Evolutionary conservation across 2,113 vertebrate genomes (phyloP), one percentile per base, ranked within the genome.

Genomic region (Sebastes schlegelii): DNA sequence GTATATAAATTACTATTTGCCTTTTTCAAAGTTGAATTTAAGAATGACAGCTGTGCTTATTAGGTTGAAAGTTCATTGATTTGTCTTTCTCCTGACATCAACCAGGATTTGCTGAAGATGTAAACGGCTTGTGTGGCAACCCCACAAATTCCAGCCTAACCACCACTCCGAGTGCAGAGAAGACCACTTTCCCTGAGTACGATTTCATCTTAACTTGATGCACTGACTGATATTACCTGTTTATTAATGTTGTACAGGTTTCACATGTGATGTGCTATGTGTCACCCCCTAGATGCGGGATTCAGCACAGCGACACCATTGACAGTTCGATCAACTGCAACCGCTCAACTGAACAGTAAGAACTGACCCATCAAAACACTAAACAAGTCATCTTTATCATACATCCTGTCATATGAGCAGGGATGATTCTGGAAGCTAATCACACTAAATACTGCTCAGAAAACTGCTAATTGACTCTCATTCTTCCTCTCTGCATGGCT

Each of bases 91-190:
- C 26, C 26, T 43, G 12, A 62, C 17, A 8, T 66, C 16, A 5
- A 21, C 19, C 63, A 66, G 63, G 6, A 14, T 17, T 5, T 19
- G 6, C 0, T n/a, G 2, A 11, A 6, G 9, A 9, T 19, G 0
- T 43, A 10, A 8, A 43, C 11, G 63, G 63, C 12, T 66, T 23
- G 63, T 66, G 62, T 65, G 62, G 42, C 4, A 65, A n/a, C 17
- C 42, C 62, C 9, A 11, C 3, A 0, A 11, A 12, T 5, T 0
- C 10, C 4, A n/a, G 0, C 10, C 9, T 12, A 42, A 43, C 16
- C 8, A 9, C 17, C 17, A 5, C 8, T 19, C 10, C 19, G 42
- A 2, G 1, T 45, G 5, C 10, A 2, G 9, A 45, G 19, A n/a
- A 40, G 16, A 8, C 3, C 21, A 58, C 4, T 6, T 0, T 0